These are phyloP conservation scores for Laticauda laticaudata DNA, from an alignment of 2,113 vertebrate species.

Conservation along the genomic window DNA sequence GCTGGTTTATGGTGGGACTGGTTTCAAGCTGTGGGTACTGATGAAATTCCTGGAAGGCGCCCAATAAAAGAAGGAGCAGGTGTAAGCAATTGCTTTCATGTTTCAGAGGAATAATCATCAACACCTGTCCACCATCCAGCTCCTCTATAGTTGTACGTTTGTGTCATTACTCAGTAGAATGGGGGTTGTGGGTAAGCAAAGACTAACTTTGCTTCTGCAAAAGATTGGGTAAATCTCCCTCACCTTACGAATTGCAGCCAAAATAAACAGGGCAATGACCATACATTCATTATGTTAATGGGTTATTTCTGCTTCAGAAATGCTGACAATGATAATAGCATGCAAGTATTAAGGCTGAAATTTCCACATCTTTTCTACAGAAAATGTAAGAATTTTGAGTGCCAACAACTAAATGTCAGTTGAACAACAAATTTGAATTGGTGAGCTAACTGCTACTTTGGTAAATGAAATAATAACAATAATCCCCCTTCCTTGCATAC, in stretches of 20 bases:
- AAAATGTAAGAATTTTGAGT: not conserved
- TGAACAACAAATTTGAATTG: not conserved
- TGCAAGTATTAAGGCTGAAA: not conserved
- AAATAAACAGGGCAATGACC: not conserved
- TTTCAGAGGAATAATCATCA: conserved; percentile 18
- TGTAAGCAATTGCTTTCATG: not conserved
- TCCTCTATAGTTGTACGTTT: not conserved
- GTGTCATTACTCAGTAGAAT: not conserved
- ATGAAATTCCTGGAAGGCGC: conserved; percentile 1
- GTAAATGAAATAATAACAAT: not conserved
- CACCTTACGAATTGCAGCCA: not conserved
- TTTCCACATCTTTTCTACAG: not conserved
- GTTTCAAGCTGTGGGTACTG: conserved; percentile 3
- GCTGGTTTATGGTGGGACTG: not conserved
- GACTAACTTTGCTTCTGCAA: not conserved
- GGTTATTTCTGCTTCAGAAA: not conserved
- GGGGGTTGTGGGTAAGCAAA: not conserved
- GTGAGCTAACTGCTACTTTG: not conserved
- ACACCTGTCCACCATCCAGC: conserved; percentile 11
- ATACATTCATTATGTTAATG: not conserved
- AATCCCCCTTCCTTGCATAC: not conserved
- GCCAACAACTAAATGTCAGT: not conserved
- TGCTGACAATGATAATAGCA: not conserved
- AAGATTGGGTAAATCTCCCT: not conserved
- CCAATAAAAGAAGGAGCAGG: not conserved